Percentiles rank a stretch among this genome's conserved stretches.
These are phyloP conservation scores for Coendou prehensilis DNA, from an alignment of 2,797 vertebrate species.

Conservation along the genomic window DNA sequence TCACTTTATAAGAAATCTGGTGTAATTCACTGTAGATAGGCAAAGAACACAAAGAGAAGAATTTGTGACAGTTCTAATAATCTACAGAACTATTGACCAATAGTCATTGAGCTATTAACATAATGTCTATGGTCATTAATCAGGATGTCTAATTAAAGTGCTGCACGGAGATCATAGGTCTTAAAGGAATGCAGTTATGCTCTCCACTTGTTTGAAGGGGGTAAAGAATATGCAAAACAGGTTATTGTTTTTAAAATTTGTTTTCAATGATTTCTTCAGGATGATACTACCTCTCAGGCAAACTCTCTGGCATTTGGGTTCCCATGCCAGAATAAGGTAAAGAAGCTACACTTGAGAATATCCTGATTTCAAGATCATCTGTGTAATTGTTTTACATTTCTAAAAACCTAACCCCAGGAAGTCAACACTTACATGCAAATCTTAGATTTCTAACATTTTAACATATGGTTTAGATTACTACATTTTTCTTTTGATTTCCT, in stretches of 20 bases:
- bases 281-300: neutral
- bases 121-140: neutral
- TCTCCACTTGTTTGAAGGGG: neutral
- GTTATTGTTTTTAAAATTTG: neutral
- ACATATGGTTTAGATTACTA: conserved; percentile 12
- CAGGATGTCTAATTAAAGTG: neutral
- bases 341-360: neutral
- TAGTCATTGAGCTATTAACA: neutral
- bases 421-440: neutral
- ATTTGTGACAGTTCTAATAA: neutral
- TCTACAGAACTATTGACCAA: neutral
- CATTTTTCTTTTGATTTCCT: neutral
- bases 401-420: neutral
- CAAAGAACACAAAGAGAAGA: neutral
- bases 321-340: neutral
- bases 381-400: neutral
- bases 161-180: neutral
- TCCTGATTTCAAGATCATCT: neutral
- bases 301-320: neutral
- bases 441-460: neutral
- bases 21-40: neutral
- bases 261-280: neutral
- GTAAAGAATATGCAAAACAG: neutral
- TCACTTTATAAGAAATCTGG: neutral
- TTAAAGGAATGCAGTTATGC: neutral